phyloP scores from a whole-genome alignment of 2,797 vertebrate genomes.

The Enteromius paludinosus region DNA sequence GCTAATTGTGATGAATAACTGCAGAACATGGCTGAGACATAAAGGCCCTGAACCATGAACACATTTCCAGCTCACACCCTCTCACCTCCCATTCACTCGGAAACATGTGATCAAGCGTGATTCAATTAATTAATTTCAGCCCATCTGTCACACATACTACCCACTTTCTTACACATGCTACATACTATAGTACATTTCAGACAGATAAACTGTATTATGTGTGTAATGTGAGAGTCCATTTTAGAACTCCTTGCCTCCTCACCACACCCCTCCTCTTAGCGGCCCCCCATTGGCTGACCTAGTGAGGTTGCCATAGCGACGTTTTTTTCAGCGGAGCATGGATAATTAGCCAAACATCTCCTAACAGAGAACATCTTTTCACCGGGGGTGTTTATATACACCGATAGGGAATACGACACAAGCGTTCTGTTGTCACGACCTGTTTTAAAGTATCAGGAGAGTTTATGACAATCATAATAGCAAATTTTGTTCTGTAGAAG shows the following conservation, averaged over 20 bases:
- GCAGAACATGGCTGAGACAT: background rate
- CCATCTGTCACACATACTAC: slow-evolving; percentile 35
- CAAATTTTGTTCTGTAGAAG: slow-evolving; percentile 1
- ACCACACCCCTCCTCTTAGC: slow-evolving; percentile 63
- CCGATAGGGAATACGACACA: slow-evolving; percentile 39
- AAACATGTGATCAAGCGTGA: slow-evolving; percentile 36
- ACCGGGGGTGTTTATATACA: slow-evolving; percentile 65
- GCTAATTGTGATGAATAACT: slow-evolving; percentile 3
- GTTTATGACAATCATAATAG: slow-evolving; percentile 14
- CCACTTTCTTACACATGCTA: background rate
- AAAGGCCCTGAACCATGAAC: slow-evolving; percentile 2
- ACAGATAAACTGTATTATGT: slow-evolving; percentile 29
- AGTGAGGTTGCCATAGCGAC: slow-evolving; percentile 81
- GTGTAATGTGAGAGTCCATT: slow-evolving; percentile 53
- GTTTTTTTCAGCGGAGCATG: slow-evolving; percentile 71
- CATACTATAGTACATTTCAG: background rate
- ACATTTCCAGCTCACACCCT: slow-evolving; percentile 8
- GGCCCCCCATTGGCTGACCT: slow-evolving; percentile 79
- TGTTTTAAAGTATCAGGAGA: slow-evolving; percentile 22
- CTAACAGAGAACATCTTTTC: slow-evolving; percentile 70
- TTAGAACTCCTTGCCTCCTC: slow-evolving; percentile 66
- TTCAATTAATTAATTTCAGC: slow-evolving; percentile 39
- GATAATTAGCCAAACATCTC: slow-evolving; percentile 73
- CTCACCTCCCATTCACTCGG: slow-evolving; percentile 5
- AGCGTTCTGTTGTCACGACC: slow-evolving; percentile 12